Conservation (phyloP, 1,140 invertebrate genomes). For the Leptopilina boulardi region DNA sequence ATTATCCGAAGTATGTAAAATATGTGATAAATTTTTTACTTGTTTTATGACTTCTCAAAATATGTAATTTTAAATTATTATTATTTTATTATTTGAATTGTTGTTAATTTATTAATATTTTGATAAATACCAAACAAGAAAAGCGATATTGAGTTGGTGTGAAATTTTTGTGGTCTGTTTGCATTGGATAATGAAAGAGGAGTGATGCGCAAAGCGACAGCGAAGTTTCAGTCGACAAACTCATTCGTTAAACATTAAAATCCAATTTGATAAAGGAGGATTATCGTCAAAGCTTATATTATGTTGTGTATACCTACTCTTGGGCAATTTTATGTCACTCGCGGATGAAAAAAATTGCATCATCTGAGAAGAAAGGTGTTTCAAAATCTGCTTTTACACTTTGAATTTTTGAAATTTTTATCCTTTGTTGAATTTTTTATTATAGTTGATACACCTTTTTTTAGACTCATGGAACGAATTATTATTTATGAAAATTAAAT, state of each 20-base stretch:
- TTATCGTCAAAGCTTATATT: slow-evolving; percentile 5
- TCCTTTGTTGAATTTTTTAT: neutral
- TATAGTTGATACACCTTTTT: neutral
- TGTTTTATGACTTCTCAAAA: too few species aligned
- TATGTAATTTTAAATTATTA: too few species aligned
- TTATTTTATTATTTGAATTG: neutral
- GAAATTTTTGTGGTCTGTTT: slow-evolving; percentile 8
- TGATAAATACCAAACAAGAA: neutral
- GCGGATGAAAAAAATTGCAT: neutral
- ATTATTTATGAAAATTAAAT: too few species aligned
- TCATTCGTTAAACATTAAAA: slow-evolving; percentile 11
- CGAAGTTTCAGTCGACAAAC: neutral
- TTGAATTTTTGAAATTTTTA: neutral
- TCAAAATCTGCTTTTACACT: neutral
- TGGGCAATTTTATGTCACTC: neutral
- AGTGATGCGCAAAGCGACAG: neutral
- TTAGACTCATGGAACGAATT: too few species aligned
- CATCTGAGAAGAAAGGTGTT: neutral
- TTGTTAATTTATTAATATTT: neutral
- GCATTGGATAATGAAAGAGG: neutral
- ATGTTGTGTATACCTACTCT: neutral
- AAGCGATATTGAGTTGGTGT: slow-evolving; percentile 37
- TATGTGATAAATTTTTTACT: too few species aligned
- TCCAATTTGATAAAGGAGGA: slow-evolving; percentile 5
- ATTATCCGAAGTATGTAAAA: too few species aligned